Evolutionary conservation across 2,797 vertebrate species (phyloP), one percentile per base, ranked within the genome.

Genomic region (Darevskia mixta): DNA sequence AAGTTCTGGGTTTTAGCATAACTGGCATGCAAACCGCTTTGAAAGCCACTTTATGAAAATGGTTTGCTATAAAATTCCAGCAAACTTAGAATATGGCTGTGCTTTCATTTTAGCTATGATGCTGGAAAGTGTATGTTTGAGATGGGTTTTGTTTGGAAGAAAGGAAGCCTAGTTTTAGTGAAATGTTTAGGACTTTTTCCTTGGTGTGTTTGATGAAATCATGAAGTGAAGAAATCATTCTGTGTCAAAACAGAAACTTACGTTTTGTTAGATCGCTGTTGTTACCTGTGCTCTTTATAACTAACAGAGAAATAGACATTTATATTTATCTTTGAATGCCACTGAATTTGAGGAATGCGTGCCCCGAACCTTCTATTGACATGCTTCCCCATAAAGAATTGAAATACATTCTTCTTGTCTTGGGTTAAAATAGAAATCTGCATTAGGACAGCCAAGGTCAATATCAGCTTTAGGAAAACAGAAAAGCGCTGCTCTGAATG

Each of bases 231-330:
- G 20, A 10, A 41, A 32, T 5, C 38, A 45, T 32, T 25, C 7
- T 35, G 61, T 49, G 8, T 38, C 13, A 11, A n/a, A 73, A n/a
- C 3, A 32, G 13, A 73, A 20, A 1, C 29, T 43, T 66, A 5
- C 4, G 15, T 49, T 69, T 87, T 67, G 32, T 6, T 41, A 77
- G 17, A 9, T 77, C 7, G 5, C 49, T 64, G 72, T 41, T 90
- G 86, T 82, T 75, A 1, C 23, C 32, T 80, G 0, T 85, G 85
- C 0, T 0, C 0, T 69, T 0, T 72, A 29, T 80, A 49, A 0
- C 41, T 90, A 69, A 35, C 3, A 32, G 82, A 69, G 23, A 43
- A 86, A 38, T 1, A 4, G 3, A 1, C 2, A 38, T 82, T 5
- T 75, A 1, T 84, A 85, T 41, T 72, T 55, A 64, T 87, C 49